These are phyloP conservation scores for Fregetta grallaria DNA, from an alignment of 2,113 vertebrate genomes.

Conservation along the genomic window DNA sequence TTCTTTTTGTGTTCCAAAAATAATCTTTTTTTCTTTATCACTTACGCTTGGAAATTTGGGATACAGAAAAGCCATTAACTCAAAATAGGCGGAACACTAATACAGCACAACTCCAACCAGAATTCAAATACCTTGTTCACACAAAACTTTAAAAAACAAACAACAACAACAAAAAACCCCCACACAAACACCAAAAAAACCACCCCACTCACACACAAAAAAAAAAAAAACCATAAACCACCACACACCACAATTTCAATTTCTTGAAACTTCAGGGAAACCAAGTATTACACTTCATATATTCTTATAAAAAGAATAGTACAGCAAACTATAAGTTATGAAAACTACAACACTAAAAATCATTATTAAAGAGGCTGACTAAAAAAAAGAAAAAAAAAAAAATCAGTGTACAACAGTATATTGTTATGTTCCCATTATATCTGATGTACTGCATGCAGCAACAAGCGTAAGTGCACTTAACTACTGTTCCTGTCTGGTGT, in stretches of 20 bases:
- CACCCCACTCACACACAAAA: background rate
- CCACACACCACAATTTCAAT: background rate
- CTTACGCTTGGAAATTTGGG: background rate
- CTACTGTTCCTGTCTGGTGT: background rate
- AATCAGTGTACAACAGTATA: background rate
- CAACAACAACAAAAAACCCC: too few relatives aligned
- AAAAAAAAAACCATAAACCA: too few relatives aligned
- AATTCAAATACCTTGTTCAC: background rate
- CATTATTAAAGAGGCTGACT: background rate
- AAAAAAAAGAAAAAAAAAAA: background rate
- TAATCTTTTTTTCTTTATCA: accelerated
- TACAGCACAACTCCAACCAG: background rate
- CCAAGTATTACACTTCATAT: background rate
- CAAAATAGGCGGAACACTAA: background rate
- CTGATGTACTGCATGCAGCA: background rate
- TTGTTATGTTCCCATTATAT: background rate
- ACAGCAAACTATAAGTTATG: background rate
- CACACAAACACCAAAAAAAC: too few relatives aligned
- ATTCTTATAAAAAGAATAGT: background rate
- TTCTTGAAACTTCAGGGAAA: background rate
- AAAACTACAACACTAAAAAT: background rate
- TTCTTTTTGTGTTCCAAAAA: background rate
- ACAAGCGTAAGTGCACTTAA: background rate
- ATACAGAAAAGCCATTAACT: background rate
- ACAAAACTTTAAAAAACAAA: background rate